Percentiles rank a stretch among this genome's conserved stretches.
phyloP scores from a whole-genome alignment of 2,113 vertebrate species.

The Sialia sialis region DNA sequence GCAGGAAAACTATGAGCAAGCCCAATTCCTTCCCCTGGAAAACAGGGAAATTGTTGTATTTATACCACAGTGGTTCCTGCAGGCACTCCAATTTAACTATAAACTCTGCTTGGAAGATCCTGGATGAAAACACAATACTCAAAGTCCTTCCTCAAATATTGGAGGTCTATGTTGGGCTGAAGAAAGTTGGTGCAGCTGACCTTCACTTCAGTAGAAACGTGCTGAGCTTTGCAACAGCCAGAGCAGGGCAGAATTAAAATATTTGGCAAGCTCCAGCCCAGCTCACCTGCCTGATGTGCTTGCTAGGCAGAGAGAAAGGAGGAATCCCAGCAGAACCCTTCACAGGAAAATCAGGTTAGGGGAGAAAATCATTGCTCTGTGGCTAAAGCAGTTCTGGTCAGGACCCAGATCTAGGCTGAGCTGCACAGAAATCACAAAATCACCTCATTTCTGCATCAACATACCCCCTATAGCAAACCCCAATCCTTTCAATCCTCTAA shows the following conservation, averaged over 20 bases:
- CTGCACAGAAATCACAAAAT: background rate
- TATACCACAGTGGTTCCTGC: background rate
- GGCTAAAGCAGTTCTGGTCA: background rate
- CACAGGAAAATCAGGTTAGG: background rate
- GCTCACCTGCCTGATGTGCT: constrained; percentile 7
- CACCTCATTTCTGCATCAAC: background rate
- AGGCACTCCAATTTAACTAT: background rate
- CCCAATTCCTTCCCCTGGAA: background rate
- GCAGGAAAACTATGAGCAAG: background rate
- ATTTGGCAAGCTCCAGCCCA: constrained; percentile 11
- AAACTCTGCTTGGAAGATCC: background rate
- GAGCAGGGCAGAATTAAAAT: constrained; percentile 12
- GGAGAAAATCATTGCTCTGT: background rate
- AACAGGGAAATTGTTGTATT: background rate
- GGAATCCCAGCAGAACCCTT: constrained; percentile 21
- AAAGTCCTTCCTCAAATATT: background rate
- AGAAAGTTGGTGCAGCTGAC: background rate
- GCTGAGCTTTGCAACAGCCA: constrained; percentile 24
- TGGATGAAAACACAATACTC: background rate
- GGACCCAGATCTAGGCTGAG: background rate
- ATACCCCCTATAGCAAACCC: background rate
- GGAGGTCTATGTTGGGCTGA: background rate
- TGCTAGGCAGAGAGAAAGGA: background rate
- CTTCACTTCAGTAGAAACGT: background rate
- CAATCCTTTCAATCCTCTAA: background rate